Conservation (phyloP, 2,113 vertebrate genomes). For the Lucifuga dentata region DNA sequence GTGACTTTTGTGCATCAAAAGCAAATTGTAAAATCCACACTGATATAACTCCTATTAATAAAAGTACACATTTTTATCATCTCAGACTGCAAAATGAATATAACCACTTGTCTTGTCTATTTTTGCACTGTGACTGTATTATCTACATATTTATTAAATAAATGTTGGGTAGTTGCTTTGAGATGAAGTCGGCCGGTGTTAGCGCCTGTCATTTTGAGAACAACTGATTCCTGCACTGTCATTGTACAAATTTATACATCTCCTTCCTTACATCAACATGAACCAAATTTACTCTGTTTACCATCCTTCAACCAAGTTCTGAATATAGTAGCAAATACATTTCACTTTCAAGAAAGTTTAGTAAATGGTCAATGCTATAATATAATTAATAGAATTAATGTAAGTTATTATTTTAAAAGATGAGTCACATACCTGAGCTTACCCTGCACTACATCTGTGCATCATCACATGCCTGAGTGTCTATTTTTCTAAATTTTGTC, state of each 20-base stretch:
- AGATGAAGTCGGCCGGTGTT: too few species aligned
- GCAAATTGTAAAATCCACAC: constrained; percentile 21
- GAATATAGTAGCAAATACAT: neutral
- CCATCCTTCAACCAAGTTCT: neutral
- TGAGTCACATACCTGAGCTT: neutral
- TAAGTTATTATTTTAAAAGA: too few species aligned
- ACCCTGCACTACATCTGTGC: neutral
- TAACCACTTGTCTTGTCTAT: too few species aligned
- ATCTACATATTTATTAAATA: too few species aligned
- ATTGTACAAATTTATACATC: neutral
- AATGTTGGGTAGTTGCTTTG: too few species aligned
- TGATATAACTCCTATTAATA: constrained; percentile 1
- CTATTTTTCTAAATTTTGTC: constrained; percentile 15
- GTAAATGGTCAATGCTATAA: neutral
- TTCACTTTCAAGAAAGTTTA: neutral
- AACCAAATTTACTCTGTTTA: constrained; percentile 4
- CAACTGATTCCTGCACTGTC: neutral
- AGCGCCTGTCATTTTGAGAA: neutral
- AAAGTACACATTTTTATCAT: constrained; percentile 1
- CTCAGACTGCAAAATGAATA: constrained; percentile 13
- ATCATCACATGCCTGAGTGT: neutral
- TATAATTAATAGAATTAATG: too few species aligned
- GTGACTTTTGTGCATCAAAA: neutral
- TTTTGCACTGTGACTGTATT: too few species aligned
- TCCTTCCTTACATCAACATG: neutral